Evolutionary conservation across 2,113 vertebrate species (phyloP).

Genomic region (Tauraco erythrolophus): DNA sequence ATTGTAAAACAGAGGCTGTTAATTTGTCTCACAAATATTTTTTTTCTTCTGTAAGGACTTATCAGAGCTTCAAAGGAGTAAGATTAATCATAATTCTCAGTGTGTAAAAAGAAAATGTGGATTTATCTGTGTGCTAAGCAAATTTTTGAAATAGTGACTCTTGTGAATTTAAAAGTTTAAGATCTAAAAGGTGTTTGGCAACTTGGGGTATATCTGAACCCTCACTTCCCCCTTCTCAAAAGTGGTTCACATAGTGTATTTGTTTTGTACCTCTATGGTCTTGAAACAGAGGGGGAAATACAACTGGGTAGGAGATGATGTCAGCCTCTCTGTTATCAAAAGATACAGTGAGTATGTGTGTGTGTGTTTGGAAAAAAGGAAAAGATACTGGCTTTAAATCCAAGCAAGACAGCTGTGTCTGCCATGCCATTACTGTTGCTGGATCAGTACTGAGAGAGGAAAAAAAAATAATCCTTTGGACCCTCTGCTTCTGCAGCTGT

Average conservation of each 20-base stretch:
- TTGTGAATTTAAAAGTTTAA: neutral
- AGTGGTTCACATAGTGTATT: neutral
- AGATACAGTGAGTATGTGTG: neutral
- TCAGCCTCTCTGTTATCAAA: constrained; percentile 53
- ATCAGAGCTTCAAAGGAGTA: neutral
- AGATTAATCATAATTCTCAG: neutral
- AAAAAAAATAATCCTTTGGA: neutral
- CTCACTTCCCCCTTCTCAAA: neutral
- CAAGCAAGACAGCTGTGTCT: constrained; percentile 47
- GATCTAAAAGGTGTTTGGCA: neutral
- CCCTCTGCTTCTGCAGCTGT: constrained; percentile 43
- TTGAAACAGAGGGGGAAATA: constrained; percentile 39
- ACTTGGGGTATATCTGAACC: neutral
- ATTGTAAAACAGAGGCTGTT: neutral
- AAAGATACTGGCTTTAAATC: constrained; percentile 27
- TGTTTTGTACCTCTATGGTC: constrained; percentile 3
- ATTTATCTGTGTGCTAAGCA: neutral
- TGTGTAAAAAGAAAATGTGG: neutral
- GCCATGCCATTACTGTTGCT: constrained; percentile 2
- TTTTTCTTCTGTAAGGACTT: neutral
- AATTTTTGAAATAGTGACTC: neutral
- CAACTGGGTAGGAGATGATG: constrained; percentile 51
- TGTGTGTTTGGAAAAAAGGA: neutral
- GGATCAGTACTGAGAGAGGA: neutral
- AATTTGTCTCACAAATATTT: neutral